Percentiles rank a stretch among this genome's conserved stretches.
These are phyloP conservation scores for Aporrectodea caliginosa DNA, from an alignment of 1,140 invertebrate species.

Conservation along the genomic window DNA sequence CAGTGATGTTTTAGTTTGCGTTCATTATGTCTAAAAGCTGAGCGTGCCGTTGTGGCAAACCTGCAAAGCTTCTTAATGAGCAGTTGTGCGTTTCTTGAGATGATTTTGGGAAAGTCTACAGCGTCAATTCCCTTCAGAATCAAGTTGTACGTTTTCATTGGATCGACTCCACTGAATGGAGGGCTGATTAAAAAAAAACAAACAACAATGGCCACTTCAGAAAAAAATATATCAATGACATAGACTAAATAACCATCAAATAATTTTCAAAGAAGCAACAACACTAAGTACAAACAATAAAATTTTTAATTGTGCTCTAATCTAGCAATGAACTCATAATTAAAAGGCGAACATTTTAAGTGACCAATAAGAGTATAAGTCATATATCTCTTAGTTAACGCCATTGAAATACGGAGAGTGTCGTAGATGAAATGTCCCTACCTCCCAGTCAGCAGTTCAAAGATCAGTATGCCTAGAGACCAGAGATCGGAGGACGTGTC, in stretches of 20 bases:
- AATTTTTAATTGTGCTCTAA: too few relatives aligned
- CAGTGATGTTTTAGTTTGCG: too few relatives aligned
- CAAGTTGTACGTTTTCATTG: constrained; percentile 99
- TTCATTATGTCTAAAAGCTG: too few relatives aligned
- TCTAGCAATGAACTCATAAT: too few relatives aligned
- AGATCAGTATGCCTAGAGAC: constrained; percentile 87
- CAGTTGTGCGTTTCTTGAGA: constrained; percentile 48
- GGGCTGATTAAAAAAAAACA: constrained; percentile 63
- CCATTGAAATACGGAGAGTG: neutral
- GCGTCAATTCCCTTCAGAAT: constrained; percentile 98
- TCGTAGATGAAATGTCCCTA: constrained; percentile 36
- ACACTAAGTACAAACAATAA: too few relatives aligned
- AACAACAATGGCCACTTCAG: constrained; percentile 3
- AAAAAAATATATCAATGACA: too few relatives aligned
- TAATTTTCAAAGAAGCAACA: too few relatives aligned
- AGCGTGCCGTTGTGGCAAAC: too few relatives aligned
- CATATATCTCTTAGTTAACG: too few relatives aligned
- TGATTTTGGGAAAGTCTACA: constrained; percentile 58
- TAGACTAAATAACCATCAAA: too few relatives aligned
- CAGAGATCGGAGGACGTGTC: constrained; percentile 90
- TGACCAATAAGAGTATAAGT: too few relatives aligned
- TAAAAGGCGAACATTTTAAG: too few relatives aligned
- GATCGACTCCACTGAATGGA: constrained; percentile 91
- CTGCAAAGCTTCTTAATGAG: constrained; percentile 57
- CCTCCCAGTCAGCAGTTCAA: constrained; percentile 80